Evolutionary conservation across 2,113 vertebrate genomes (phyloP).

Genomic region (Rana temporaria): DNA sequence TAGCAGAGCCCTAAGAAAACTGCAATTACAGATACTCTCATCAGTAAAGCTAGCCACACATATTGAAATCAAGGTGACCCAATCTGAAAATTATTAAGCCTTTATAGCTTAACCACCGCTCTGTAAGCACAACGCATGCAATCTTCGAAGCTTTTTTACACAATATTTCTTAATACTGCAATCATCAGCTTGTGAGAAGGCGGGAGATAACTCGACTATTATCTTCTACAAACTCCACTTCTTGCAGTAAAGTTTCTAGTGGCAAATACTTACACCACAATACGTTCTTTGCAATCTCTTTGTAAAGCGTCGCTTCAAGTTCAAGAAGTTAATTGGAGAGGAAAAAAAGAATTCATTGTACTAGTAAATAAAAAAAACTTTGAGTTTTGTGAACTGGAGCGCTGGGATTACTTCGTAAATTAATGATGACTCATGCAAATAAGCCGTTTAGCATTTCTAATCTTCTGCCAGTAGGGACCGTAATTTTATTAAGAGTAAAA

Average conservation of each 20-base stretch:
- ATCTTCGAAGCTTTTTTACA: too few relatives aligned
- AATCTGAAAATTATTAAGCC: too few relatives aligned
- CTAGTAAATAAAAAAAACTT: slow-evolving; percentile 8
- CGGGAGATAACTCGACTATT: too few relatives aligned
- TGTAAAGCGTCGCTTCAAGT: background rate
- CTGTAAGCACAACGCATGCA: too few relatives aligned
- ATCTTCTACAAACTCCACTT: too few relatives aligned
- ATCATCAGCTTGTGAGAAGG: background rate
- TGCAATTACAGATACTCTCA: too few relatives aligned
- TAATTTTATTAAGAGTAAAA: slow-evolving; percentile 46
- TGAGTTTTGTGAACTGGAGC: background rate
- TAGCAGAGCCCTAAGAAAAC: too few relatives aligned
- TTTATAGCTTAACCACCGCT: too few relatives aligned
- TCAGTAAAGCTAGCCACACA: too few relatives aligned
- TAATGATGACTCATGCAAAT: slow-evolving; percentile 48
- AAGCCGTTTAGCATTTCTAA: slow-evolving; percentile 45
- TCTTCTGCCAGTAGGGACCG: slow-evolving; percentile 37
- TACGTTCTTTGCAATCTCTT: background rate
- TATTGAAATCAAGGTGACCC: too few relatives aligned
- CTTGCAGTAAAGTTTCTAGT: too few relatives aligned
- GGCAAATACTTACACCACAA: too few relatives aligned
- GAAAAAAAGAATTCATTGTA: background rate
- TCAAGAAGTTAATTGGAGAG: slow-evolving; percentile 18
- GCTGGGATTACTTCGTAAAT: slow-evolving; percentile 29
- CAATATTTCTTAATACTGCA: background rate